These are phyloP conservation scores for Aspidiotus rigidus DNA, from an alignment of 2,888 invertebrate species.

Conservation along the genomic window DNA sequence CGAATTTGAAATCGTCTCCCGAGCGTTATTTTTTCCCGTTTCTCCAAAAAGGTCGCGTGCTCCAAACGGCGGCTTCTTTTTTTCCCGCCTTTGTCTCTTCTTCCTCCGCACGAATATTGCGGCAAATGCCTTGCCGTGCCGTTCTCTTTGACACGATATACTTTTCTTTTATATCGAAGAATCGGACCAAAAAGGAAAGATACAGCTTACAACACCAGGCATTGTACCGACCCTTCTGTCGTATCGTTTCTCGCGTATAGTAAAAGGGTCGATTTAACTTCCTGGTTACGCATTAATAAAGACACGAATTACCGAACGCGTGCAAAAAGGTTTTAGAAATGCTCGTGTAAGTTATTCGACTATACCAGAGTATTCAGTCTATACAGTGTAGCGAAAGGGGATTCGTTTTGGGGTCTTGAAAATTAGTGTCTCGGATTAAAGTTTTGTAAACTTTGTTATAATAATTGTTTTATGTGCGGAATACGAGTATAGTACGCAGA, in stretches of 20 bases:
- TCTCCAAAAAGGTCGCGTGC: conserved; percentile 1
- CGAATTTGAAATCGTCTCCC: conserved; percentile 2
- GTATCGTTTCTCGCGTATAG: background rate
- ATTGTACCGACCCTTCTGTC: background rate
- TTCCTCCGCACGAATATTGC: background rate
- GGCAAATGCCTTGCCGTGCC: background rate
- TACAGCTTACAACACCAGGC: conserved; percentile 13
- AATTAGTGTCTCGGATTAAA: conserved; percentile 23
- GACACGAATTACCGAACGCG: conserved; percentile 18
- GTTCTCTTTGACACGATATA: background rate
- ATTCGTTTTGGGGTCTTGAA: conserved; percentile 14
- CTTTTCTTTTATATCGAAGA: background rate
- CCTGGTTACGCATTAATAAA: conserved; percentile 30
- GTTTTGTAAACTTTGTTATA: background rate
- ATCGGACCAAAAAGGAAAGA: conserved; percentile 5
- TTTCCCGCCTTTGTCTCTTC: background rate
- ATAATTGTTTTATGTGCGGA: background rate
- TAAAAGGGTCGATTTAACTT: conserved; percentile 32
- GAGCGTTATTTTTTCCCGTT: background rate
- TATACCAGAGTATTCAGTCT: background rate
- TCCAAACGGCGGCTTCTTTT: background rate
- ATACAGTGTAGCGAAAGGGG: conserved; percentile 2
- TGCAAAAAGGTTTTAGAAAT: conserved; percentile 17
- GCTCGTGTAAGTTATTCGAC: background rate
- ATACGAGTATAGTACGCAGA: too few species aligned